A percentile compares a stretch with the other conserved stretches of the same genome.
These are phyloP conservation scores for Xerus rutilus DNA, from an alignment of 2,797 vertebrate species.

Conservation along the genomic window DNA sequence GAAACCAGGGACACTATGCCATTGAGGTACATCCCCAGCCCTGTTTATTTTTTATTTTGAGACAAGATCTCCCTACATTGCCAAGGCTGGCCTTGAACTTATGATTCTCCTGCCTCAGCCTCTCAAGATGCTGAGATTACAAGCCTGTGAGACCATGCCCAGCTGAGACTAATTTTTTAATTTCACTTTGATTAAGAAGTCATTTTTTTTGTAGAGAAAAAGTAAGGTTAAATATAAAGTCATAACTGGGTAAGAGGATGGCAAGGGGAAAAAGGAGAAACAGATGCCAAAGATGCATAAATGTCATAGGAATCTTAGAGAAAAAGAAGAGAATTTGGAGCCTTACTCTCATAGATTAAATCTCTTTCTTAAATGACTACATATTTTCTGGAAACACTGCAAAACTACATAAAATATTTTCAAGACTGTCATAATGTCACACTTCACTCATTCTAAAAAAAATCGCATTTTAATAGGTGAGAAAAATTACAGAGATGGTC, in stretches of 20 bases:
- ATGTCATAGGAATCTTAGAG: background rate
- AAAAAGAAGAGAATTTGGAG: conserved; percentile 32
- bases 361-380: conserved; percentile 36
- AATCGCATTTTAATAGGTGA: background rate
- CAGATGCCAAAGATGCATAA: background rate
- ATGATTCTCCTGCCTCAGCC: too few relatives aligned
- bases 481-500: conserved; percentile 11
- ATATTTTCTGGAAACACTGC: conserved; percentile 48
- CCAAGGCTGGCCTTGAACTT: too few relatives aligned
- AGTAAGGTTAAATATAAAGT: conserved; percentile 35
- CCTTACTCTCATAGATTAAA: conserved; percentile 14
- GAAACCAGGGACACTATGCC: too few relatives aligned
- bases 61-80: too few relatives aligned
- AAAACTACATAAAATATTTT: conserved; percentile 55
- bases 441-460: conserved; percentile 46
- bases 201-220: conserved; percentile 7
- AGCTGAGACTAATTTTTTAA: background rate
- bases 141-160: too few relatives aligned
- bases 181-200: conserved; percentile 45
- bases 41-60: too few relatives aligned
- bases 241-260: background rate
- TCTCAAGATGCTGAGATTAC: too few relatives aligned
- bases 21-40: too few relatives aligned
- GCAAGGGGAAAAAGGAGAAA: background rate
- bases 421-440: background rate